Conservation (phyloP, 2,888 invertebrate species). For the Caenorhabditis zanzibari region DNA sequence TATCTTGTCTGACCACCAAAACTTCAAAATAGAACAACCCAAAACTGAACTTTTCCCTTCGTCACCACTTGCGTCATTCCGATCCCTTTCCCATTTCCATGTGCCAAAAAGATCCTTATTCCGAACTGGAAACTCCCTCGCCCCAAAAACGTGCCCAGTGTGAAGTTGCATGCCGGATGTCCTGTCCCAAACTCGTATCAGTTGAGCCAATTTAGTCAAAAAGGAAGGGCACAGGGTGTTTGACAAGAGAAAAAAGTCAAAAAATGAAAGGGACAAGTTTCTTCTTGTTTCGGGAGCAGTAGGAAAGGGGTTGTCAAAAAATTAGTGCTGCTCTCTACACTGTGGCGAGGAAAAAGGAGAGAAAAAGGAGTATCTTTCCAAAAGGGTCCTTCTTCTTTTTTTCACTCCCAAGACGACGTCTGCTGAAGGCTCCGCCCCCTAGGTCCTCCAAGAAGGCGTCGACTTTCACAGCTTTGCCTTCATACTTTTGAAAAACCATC, state of each 20-base stretch:
- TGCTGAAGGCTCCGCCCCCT: conserved; percentile 47
- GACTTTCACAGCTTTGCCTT: neutral
- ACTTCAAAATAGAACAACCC: conserved; percentile 9
- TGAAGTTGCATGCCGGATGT: conserved; percentile 51
- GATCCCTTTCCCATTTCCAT: neutral
- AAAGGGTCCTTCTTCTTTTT: conserved; percentile 36
- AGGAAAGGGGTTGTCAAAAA: conserved; percentile 54
- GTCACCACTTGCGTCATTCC: conserved; percentile 32
- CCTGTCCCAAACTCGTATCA: conserved; percentile 55
- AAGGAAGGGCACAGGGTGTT: conserved; percentile 3
- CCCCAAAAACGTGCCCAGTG: conserved; percentile 52
- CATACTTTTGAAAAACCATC: neutral
- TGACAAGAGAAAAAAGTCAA: conserved; percentile 58
- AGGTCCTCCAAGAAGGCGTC: conserved; percentile 30
- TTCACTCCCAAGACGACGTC: conserved; percentile 15
- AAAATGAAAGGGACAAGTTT: conserved; percentile 46
- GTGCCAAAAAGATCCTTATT: conserved; percentile 7
- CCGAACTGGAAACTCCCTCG: conserved; percentile 6
- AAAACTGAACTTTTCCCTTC: conserved; percentile 6
- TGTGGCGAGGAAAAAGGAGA: conserved; percentile 1
- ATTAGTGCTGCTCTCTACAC: conserved; percentile 47
- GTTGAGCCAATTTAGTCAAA: conserved; percentile 58
- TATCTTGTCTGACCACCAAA: neutral
- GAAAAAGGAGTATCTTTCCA: conserved; percentile 41
- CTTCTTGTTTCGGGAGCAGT: neutral